These are phyloP conservation scores for Podotricha telesiphe DNA, from an alignment of 2,888 invertebrate genomes.

Conservation along the genomic window DNA sequence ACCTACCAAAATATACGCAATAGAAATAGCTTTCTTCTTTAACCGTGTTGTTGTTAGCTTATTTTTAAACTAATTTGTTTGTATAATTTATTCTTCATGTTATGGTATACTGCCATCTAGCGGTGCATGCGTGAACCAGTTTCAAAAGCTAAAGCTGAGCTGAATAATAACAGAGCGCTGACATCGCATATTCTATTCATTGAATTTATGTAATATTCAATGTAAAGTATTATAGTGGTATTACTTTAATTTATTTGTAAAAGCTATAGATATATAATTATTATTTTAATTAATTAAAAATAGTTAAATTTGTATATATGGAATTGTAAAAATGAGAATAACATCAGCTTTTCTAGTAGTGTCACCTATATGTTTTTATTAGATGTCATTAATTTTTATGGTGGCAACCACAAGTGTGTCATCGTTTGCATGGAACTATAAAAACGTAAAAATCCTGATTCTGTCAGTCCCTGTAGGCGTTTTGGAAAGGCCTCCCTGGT, in stretches of 20 bases:
- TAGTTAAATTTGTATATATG: no score
- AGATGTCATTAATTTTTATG: neutral
- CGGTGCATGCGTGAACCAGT: constrained; percentile 12
- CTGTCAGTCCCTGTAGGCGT: no score
- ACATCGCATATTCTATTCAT: constrained; percentile 5
- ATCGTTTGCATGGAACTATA: no score
- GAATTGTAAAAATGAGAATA: neutral
- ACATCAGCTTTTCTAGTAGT: neutral
- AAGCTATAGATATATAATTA: neutral
- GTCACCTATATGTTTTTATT: constrained; percentile 11
- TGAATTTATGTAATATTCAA: neutral
- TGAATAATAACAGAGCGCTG: constrained; percentile 7
- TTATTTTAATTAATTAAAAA: no score
- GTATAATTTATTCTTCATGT: neutral
- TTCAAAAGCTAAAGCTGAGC: neutral
- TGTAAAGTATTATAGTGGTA: no score
- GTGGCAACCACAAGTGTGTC: neutral
- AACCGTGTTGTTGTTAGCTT: no score
- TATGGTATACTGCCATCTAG: constrained; percentile 28
- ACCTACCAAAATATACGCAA: no score
- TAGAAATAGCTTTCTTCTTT: no score
- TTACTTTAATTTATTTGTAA: neutral
- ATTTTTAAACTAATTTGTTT: neutral
- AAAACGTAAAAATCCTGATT: no score
- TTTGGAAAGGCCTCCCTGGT: no score